phyloP scores from a whole-genome alignment of 2,797 vertebrate genomes.

The Bufotes viridis region DNA sequence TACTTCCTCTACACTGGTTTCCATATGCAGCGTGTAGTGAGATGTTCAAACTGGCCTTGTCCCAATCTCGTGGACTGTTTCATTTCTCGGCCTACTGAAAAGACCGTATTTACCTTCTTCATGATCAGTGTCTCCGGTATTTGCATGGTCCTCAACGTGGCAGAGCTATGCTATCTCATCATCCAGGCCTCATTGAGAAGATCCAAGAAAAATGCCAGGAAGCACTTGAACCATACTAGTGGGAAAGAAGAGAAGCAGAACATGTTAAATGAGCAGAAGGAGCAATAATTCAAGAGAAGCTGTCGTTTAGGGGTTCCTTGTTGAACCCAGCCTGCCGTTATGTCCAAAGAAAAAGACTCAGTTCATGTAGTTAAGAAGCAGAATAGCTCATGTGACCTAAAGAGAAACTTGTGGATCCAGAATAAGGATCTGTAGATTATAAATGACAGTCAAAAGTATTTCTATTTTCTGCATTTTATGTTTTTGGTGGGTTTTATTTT shows the following conservation, averaged over 20 bases:
- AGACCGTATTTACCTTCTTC: constrained; percentile 96
- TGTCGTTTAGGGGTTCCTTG: neutral
- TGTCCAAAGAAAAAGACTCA: neutral
- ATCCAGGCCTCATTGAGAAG: constrained; percentile 76
- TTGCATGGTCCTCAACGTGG: constrained; percentile 93
- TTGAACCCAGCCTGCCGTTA: constrained; percentile 21
- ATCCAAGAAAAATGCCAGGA: constrained; percentile 64
- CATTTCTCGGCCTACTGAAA: constrained; percentile 96
- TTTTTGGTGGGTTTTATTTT: constrained; percentile 16
- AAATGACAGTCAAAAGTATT: constrained; percentile 40
- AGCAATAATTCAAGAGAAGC: constrained; percentile 17
- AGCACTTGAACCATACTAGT: constrained; percentile 60
- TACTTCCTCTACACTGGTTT: constrained; percentile 91
- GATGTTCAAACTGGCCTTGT: constrained; percentile 91
- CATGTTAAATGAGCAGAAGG: constrained; percentile 72
- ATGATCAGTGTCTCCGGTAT: constrained; percentile 92
- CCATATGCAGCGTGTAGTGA: constrained; percentile 91
- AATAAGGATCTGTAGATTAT: neutral
- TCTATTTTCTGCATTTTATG: constrained; percentile 31
- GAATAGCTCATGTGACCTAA: neutral
- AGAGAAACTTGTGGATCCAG: constrained; percentile 10
- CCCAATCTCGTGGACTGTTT: constrained; percentile 97
- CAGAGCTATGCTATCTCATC: constrained; percentile 88
- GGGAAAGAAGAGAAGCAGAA: constrained; percentile 72
- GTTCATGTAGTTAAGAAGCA: neutral